Conservation (phyloP, 92 coral and sea anemone species). For the Paragorgia papillata region DNA sequence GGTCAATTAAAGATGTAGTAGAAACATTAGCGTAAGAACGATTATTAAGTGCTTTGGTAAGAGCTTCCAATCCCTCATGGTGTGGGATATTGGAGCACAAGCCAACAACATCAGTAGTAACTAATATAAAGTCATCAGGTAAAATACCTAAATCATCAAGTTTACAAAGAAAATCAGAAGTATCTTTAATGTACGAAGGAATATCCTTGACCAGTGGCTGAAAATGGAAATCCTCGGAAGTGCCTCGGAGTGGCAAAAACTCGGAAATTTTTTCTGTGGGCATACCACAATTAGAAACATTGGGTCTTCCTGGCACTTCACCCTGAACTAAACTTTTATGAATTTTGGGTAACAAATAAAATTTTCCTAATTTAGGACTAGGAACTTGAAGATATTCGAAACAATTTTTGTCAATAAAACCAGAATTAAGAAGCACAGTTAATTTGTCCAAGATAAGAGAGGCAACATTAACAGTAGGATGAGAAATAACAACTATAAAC, state of each 20-base stretch:
- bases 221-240: slow-evolving; percentile 21
- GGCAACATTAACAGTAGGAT: too few relatives aligned
- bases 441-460: too few relatives aligned
- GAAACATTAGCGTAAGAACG: neutral
- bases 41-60: neutral
- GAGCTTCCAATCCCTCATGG: neutral
- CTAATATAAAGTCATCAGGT: neutral
- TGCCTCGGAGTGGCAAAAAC: too few relatives aligned
- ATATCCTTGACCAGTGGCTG: neutral
- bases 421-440: too few relatives aligned
- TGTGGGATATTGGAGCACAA: neutral
- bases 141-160: neutral
- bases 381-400: too few relatives aligned
- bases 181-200: neutral
- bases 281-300: neutral
- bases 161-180: neutral
- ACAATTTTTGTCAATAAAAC: too few relatives aligned
- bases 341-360: slow-evolving; percentile 3
- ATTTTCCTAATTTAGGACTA: neutral
- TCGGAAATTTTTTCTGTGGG: neutral
- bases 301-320: slow-evolving; percentile 1
- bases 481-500: too few relatives aligned
- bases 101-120: neutral
- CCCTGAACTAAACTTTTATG: neutral
- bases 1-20: neutral